Base-by-base conservation (phyloP, 1,140 invertebrate species). In the Mycetomoellerius zeteki region DNA sequence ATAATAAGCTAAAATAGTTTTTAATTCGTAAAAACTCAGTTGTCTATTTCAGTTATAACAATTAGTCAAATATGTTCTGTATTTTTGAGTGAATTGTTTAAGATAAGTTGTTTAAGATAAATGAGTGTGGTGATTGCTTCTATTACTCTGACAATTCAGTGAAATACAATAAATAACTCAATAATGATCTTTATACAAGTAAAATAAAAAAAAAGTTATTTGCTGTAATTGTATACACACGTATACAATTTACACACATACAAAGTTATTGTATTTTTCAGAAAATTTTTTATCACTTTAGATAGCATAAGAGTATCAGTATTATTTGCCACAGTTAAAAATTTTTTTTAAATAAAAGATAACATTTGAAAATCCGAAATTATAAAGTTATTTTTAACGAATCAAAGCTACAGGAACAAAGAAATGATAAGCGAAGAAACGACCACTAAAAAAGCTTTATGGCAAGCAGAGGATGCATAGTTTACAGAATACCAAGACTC, bases 281-380 rank as follows among this genome's bases (percentile, higher is more conserved):
- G 16, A 37, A 71, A 1, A 81, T n/a, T 27, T 71, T 37, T 27
- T 50, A 7, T 54, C 1, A 56, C 16, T 33, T 64, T n/a, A 24
- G 6, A 65, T 37, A 71, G 14, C 12, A 30, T 19, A 24, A 19
- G 2, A 65, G 50, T 43, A 12, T 58, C 33, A 30, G 3, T 16
- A 27, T 8, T n/a, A 71, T 81, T 71, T 71, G 50, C 21, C 12
- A 47, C 24, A 50, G 60, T 33, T 78, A 19, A 47, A 16, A 60
- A 71, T 71, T 47, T 81, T 80, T 54, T 7, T n/a, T 43, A 54
- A 81, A 30, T 81, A 43, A 21, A 30, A 47, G 58, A 65, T 78
- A 24, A 33, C 21, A 27, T 56, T n/a, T 16, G 21, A 56, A 81
- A 71, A 37, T 71, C n/a, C 21, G 3, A 69, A 37, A 64, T 69